A percentile compares a stretch with the other conserved stretches of the same genome.
Conservation (phyloP, 2,888 invertebrate species). For the Nectonema munidae region DNA sequence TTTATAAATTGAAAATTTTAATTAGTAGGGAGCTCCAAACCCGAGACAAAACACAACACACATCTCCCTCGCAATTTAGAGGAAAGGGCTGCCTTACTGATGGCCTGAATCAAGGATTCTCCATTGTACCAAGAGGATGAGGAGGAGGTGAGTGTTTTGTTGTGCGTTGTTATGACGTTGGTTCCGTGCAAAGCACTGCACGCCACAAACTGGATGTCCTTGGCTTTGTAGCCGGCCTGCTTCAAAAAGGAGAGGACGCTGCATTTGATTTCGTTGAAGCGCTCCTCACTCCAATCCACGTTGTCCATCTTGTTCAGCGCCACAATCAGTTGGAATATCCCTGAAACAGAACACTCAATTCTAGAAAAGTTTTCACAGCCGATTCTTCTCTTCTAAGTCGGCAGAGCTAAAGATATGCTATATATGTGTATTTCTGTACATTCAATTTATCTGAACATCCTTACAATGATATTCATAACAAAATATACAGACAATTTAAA, state of each 20-base stretch:
- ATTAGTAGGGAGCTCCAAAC: neutral
- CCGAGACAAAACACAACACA: too few species aligned
- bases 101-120: slow-evolving; percentile 45
- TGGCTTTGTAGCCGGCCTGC: slow-evolving; percentile 59
- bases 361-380: too few species aligned
- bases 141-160: slow-evolving; percentile 16
- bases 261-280: slow-evolving; percentile 54
- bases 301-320: slow-evolving; percentile 91
- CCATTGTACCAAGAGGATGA: slow-evolving; percentile 46
- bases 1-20: too few species aligned
- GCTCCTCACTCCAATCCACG: slow-evolving; percentile 53
- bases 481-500: too few species aligned
- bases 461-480: too few species aligned
- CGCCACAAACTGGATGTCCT: slow-evolving; percentile 54
- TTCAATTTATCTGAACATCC: too few species aligned
- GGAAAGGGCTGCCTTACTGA: too few species aligned
- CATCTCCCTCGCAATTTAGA: too few species aligned
- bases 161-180: slow-evolving; percentile 42
- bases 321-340: slow-evolving; percentile 65
- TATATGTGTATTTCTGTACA: too few species aligned
- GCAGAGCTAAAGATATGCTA: too few species aligned
- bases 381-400: too few species aligned
- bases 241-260: slow-evolving; percentile 45
- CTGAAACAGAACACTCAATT: slow-evolving; percentile 30
- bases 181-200: slow-evolving; percentile 83